Evolutionary conservation across 2,888 invertebrate genomes (phyloP).

Genomic region (Campaea margaritaria): DNA sequence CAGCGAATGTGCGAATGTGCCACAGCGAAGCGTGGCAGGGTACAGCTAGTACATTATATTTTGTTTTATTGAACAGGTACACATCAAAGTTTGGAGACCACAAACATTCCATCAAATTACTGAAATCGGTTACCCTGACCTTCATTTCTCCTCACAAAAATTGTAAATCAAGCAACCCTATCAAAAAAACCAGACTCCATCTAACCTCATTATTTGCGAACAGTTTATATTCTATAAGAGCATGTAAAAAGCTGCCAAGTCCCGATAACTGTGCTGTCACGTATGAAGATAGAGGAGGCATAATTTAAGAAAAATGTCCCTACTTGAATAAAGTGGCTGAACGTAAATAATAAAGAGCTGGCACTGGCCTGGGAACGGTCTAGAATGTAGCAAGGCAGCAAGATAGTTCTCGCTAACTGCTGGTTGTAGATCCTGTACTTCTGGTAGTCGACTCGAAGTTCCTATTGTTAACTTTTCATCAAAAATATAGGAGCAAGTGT

Average conservation of each 20-base stretch:
- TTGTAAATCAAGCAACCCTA: too few species aligned
- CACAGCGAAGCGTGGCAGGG: too few species aligned
- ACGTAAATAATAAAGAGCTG: conserved; percentile 46
- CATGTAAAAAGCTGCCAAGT: conserved; percentile 32
- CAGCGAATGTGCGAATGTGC: too few species aligned
- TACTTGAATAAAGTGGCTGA: conserved; percentile 41
- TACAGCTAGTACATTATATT: too few species aligned
- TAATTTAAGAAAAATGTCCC: conserved; percentile 36
- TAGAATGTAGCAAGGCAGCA: conserved; percentile 60
- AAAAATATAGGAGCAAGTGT: too few species aligned
- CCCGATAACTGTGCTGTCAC: conserved; percentile 29
- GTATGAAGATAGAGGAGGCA: conserved; percentile 33
- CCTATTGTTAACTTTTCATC: too few species aligned
- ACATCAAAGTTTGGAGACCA: too few species aligned
- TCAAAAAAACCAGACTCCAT: background rate
- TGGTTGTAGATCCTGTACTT: conserved; percentile 34
- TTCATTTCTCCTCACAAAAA: too few species aligned
- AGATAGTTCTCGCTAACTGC: conserved; percentile 45
- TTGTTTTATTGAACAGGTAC: too few species aligned
- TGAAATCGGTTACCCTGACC: too few species aligned
- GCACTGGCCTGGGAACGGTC: conserved; percentile 51
- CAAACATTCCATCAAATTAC: too few species aligned
- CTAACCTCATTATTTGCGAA: conserved; percentile 17
- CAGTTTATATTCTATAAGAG: conserved; percentile 14
- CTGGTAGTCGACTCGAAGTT: conserved; percentile 18